Conservation (phyloP, 2,113 vertebrate genomes). For the Blennius ocellaris region DNA sequence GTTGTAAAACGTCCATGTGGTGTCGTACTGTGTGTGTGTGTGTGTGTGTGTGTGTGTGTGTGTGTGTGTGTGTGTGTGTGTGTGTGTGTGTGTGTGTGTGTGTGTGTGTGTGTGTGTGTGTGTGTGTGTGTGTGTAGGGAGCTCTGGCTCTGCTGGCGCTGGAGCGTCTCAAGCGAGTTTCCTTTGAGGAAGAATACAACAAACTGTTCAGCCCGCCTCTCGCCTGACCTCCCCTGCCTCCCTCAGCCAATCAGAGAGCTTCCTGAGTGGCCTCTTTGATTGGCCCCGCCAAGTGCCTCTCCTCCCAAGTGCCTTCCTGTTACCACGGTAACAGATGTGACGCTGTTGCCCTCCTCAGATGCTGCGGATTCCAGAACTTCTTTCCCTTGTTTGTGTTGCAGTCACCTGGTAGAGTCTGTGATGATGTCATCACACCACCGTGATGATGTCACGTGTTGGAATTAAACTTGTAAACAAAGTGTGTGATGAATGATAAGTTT, state of each 20-base stretch:
- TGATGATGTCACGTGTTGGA: constrained; percentile 7
- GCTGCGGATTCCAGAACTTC: neutral
- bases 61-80: too few relatives aligned
- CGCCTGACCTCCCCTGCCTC: constrained; percentile 58
- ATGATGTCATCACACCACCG: neutral
- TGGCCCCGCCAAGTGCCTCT: too few relatives aligned
- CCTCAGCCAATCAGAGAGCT: too few relatives aligned
- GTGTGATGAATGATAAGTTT: neutral
- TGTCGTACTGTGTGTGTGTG: too few relatives aligned
- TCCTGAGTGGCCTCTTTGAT: too few relatives aligned
- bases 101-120: too few relatives aligned
- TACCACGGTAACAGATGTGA: neutral
- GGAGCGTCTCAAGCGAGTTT: constrained; percentile 90
- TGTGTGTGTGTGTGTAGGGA: constrained; percentile 78
- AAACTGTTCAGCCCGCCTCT: constrained; percentile 86
- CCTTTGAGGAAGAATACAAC: constrained; percentile 96
- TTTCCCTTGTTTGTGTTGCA: neutral
- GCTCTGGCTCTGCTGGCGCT: constrained; percentile 87
- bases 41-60: too few relatives aligned
- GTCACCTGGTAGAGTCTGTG: neutral
- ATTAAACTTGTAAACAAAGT: constrained; percentile 11
- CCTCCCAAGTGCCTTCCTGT: constrained; percentile 12
- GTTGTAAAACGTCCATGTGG: too few relatives aligned
- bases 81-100: too few relatives aligned
- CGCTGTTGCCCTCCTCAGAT: neutral